These are phyloP conservation scores for Panulirus ornatus DNA, from an alignment of 1,140 invertebrate species.

Conservation along the genomic window DNA sequence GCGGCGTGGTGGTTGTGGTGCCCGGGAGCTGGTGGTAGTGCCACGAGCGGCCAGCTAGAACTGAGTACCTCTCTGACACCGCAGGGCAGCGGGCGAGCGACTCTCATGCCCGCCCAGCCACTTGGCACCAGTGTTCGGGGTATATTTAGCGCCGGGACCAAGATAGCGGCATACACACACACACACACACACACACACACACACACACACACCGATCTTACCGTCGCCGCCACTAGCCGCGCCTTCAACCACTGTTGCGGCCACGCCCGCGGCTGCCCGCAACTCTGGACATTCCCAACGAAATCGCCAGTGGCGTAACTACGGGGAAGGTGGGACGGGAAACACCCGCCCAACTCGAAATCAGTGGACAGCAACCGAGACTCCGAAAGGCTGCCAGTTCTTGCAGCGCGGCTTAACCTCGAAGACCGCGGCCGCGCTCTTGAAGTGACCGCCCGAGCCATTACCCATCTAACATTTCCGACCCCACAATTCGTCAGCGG, in stretches of 20 bases:
- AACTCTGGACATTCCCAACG: not conserved
- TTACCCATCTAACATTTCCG: not conserved
- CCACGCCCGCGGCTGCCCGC: slow-evolving; percentile 7
- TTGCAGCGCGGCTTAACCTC: too few relatives aligned
- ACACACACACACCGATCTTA: slow-evolving; percentile 41
- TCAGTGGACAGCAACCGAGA: not conserved
- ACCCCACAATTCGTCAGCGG: not conserved
- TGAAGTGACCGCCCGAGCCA: not conserved
- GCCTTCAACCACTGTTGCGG: not conserved
- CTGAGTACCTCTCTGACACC: slow-evolving; percentile 67
- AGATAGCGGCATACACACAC: slow-evolving; percentile 61
- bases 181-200: slow-evolving; percentile 53
- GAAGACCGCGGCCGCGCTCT: not conserved
- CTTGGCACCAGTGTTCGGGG: slow-evolving; percentile 62
- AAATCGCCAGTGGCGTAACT: not conserved
- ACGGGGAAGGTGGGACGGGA: not conserved
- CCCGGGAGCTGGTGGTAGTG: slow-evolving; percentile 11
- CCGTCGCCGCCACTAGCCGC: slow-evolving; percentile 19
- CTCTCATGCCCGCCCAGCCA: slow-evolving; percentile 43
- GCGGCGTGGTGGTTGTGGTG: slow-evolving; percentile 2
- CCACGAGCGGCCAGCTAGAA: slow-evolving; percentile 62
- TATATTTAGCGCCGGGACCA: slow-evolving; percentile 69
- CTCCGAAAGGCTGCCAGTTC: too few relatives aligned
- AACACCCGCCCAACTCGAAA: not conserved
- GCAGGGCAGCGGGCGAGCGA: slow-evolving; percentile 50